Evolutionary conservation across 1,140 invertebrate species (phyloP), one percentile per base, ranked within the genome.

Genomic region (Melanaphis sacchari): DNA sequence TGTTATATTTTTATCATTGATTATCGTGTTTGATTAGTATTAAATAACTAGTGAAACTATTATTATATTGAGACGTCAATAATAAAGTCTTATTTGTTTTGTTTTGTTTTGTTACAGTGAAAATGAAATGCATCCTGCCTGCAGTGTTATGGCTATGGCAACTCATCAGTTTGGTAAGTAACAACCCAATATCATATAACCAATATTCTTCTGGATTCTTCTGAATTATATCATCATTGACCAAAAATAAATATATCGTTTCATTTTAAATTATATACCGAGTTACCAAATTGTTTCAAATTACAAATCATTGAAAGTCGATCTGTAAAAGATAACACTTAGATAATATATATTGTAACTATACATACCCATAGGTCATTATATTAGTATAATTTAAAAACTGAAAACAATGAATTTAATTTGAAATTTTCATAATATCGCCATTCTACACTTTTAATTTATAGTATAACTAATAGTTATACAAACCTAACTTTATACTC

Each of bases 81-180:
- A n/a, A 91, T 82, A 26, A 81, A 26, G 59, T 40, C 36, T n/a
- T 40, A 54, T 40, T 93, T 81, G 66, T 85, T 85, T 91, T 49
- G 26, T 91, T 46, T 91, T 81, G n/a, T 76, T 43, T 90, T 85
- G 54, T 93, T 89, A 9, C 91, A 93, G 91, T 93, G 91, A 93
- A 93, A 93, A 93, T 93, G 91, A 93, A 93, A 93, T 54, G 81
- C 81, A 4, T 93, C 15, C 81, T 93, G 81, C 81, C 81, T 38
- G 81, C 91, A 84, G 91, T 93, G 46, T 82, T 93, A 26, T 93
- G 91, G 91, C 91, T 93, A 36, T 93, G 91, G 91, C 91, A 52
- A 85, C 81, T 93, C 36, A 15, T 93, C 49, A 54, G 81, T 85
- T 85, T 85, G 91, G 91, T 93, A 84, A 93, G 91, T 93, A 41